Evolutionary conservation across 2,888 invertebrate species (phyloP).

Genomic region (Dryobotodes eremita): DNA sequence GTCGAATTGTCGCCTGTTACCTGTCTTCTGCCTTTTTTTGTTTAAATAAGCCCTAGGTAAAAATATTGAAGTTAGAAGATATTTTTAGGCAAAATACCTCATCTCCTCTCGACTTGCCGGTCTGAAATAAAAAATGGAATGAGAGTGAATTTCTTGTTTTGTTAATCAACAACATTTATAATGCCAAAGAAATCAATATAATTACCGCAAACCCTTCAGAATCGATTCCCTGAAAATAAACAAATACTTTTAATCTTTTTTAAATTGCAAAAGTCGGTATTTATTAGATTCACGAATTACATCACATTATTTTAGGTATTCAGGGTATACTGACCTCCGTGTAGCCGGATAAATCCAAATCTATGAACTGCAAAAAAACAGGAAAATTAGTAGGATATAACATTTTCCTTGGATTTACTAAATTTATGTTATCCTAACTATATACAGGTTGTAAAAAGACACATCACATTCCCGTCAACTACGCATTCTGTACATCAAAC

Average conservation of each 20-base stretch:
- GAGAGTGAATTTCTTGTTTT: not conserved
- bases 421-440: not conserved
- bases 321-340: constrained; percentile 79
- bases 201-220: constrained; percentile 85
- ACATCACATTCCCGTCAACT: too few species aligned
- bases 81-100: constrained; percentile 71
- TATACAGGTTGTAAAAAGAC: too few species aligned
- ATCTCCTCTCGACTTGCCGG: constrained; percentile 82
- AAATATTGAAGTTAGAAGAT: not conserved
- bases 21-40: not conserved
- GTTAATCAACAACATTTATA: not conserved
- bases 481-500: too few species aligned
- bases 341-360: constrained; percentile 84
- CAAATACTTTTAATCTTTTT: not conserved
- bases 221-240: constrained; percentile 81
- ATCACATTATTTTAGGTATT: not conserved
- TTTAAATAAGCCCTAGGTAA: not conserved
- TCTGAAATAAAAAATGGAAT: constrained; percentile 68
- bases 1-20: not conserved
- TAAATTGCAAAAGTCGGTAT: not conserved
- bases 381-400: constrained; percentile 8
- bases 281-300: not conserved
- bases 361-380: constrained; percentile 81
- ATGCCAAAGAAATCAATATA: not conserved
- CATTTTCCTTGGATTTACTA: not conserved